A percentile compares a stretch with the other conserved stretches of the same genome.
phyloP scores from a whole-genome alignment of 2,113 vertebrate species.

The Entelurus aequoreus region DNA sequence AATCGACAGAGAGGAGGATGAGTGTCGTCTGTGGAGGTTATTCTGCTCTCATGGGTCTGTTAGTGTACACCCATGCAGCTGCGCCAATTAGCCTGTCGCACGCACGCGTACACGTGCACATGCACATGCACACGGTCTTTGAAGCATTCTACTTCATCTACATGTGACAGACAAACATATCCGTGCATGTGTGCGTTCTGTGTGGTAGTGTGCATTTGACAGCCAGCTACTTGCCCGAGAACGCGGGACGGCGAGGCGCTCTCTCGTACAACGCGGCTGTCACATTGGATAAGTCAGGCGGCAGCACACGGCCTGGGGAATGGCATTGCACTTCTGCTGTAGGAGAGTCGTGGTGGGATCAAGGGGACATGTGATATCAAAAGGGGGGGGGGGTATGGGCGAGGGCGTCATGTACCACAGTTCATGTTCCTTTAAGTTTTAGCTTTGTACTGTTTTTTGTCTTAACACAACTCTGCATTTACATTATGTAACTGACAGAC shows the following conservation, averaged over 20 bases:
- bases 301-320: constrained; percentile 42
- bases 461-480: neutral
- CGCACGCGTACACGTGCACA: constrained; percentile 13
- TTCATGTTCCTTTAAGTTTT: constrained; percentile 4
- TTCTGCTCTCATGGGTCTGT: constrained; percentile 64
- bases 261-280: constrained; percentile 60
- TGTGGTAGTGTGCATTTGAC: constrained; percentile 37
- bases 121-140: neutral
- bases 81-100: constrained; percentile 50
- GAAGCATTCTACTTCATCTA: constrained; percentile 17
- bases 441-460: neutral
- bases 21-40: constrained; percentile 47
- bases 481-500: neutral
- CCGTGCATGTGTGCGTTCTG: constrained; percentile 2
- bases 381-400: neutral
- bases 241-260: constrained; percentile 33
- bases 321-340: constrained; percentile 59
- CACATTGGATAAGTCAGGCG: constrained; percentile 61
- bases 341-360: constrained; percentile 14
- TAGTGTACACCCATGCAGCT: constrained; percentile 61
- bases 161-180: constrained; percentile 5
- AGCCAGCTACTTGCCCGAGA: constrained; percentile 44
- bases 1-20: constrained; percentile 18
- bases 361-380: constrained; percentile 5
- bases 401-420: neutral